A percentile compares a stretch with the other conserved stretches of the same genome.
Evolutionary conservation across 2,888 invertebrate species (phyloP).

Genomic region (Clusia tigrina): DNA sequence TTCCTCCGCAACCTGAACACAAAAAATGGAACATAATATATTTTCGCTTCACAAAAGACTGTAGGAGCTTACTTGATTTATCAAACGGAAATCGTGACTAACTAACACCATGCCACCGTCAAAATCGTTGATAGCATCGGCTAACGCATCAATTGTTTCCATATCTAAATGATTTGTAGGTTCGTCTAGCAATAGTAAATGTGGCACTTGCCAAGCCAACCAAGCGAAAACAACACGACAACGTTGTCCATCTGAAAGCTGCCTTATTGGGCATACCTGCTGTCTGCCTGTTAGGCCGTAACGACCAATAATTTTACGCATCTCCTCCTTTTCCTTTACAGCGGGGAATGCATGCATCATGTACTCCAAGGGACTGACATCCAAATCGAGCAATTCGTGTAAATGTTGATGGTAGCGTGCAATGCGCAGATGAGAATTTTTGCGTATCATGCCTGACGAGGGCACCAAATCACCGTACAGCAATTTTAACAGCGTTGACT

Average conservation of each 20-base stretch:
- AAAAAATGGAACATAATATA: not conserved
- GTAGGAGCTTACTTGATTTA: constrained; percentile 82
- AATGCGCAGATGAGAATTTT: constrained; percentile 96
- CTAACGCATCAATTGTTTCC: constrained; percentile 98
- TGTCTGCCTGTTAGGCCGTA: constrained; percentile 97
- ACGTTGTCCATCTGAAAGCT: constrained; percentile 94
- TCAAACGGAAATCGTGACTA: constrained; percentile 99
- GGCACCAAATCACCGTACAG: constrained; percentile 95
- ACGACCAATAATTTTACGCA: constrained; percentile 98
- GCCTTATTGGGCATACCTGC: constrained; percentile 73
- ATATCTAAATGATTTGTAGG: constrained; percentile 97
- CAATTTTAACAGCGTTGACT: constrained; percentile 95
- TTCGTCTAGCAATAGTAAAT: constrained; percentile 82
- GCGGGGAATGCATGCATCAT: constrained; percentile 98
- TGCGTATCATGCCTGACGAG: constrained; percentile 94
- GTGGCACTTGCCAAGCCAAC: constrained; percentile 97
- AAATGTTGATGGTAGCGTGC: constrained; percentile 99
- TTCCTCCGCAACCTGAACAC: constrained; percentile 90
- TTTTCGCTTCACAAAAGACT: not conserved
- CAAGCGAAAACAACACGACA: constrained; percentile 99
- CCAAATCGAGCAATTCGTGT: constrained; percentile 93
- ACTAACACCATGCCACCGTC: constrained; percentile 99
- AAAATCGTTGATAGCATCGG: constrained; percentile 96
- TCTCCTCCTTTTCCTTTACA: constrained; percentile 97
- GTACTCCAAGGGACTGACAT: constrained; percentile 94